Base-by-base conservation (phyloP, 1,140 invertebrate genomes). In the Paraescarpia echinospica region DNA sequence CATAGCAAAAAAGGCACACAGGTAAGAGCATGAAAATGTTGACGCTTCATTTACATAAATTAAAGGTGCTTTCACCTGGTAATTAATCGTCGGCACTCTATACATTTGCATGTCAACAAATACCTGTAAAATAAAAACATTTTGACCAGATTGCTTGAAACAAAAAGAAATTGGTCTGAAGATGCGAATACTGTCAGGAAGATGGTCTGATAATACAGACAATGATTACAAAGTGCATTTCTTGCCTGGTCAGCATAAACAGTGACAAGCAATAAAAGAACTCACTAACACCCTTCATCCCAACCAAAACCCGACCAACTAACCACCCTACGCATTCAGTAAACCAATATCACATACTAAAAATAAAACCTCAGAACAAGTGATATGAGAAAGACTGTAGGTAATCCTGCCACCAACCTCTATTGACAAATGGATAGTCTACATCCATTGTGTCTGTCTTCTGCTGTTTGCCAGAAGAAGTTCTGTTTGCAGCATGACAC, bases 391-490 rank as follows among this genome's bases (percentile, higher is more conserved):
- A 12, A 77, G 59, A 77, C 59, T 27, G 22, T 77, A 77, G 59
- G 59, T 77, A 77, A 77, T 77, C 18, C 8, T 4, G 22, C 4
- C 27, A 31, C 59, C 59, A 22, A 77, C 59, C 59, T 77, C 59
- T 77, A 77, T 77, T 77, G 59, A 77, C 59, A 77, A 77, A 77
- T 77, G 59, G 59, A 77, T 77, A 77, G 59, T 77, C 59, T 98
- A 77, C 97, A 97, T 94, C 98, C 97, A 95, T 98, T 97, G 95
- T 97, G 97, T 88, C 92, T 35, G 89, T 88, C 51, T 59, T 88
- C 33, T 77, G 89, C 33, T 92, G 51, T 59, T 92, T 92, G 12
- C 33, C 92, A 9, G 92, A 34, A 88, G 8, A 34, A 2, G 34
- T 35, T 4, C 22, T 91, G 14, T 33, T n/a, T 34, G 33, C 35